These are phyloP conservation scores for Thunnus thynnus DNA, from an alignment of 2,113 vertebrate genomes.

Conservation along the genomic window DNA sequence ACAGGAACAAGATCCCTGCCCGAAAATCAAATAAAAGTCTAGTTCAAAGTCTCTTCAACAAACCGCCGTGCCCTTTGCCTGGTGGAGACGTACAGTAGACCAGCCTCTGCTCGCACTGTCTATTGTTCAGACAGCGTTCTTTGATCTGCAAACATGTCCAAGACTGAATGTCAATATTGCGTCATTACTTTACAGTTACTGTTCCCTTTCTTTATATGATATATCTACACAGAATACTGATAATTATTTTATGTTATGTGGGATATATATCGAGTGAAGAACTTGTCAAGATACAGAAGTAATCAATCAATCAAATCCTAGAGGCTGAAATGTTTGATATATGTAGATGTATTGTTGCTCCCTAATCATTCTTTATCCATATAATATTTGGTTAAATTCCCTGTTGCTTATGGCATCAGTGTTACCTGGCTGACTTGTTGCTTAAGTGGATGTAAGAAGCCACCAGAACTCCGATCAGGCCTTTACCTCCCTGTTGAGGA, in stretches of 20 bases:
- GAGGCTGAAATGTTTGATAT: no score
- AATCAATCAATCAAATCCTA: no score
- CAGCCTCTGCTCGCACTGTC: slow-evolving; percentile 27
- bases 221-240: neutral
- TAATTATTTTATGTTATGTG: no score
- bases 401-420: slow-evolving; percentile 8
- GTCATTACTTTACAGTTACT: neutral
- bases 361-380: no score
- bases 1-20: slow-evolving; percentile 54
- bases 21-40: slow-evolving; percentile 64
- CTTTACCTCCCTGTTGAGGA: slow-evolving; percentile 88
- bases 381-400: neutral
- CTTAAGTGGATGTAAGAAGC: slow-evolving; percentile 94
- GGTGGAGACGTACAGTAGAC: slow-evolving; percentile 8
- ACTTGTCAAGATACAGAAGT: no score
- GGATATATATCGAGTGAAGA: no score
- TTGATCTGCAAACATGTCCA: slow-evolving; percentile 43
- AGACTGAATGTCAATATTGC: slow-evolving; percentile 7
- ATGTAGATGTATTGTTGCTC: no score
- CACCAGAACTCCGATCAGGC: slow-evolving; percentile 91
- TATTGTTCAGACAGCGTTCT: slow-evolving; percentile 47
- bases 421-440: slow-evolving; percentile 91
- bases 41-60: slow-evolving; percentile 73
- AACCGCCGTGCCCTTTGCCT: slow-evolving; percentile 51
- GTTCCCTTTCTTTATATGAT: neutral